These are phyloP conservation scores for Beaufortia kweichowensis DNA, from an alignment of 2,113 vertebrate species.

Conservation along the genomic window DNA sequence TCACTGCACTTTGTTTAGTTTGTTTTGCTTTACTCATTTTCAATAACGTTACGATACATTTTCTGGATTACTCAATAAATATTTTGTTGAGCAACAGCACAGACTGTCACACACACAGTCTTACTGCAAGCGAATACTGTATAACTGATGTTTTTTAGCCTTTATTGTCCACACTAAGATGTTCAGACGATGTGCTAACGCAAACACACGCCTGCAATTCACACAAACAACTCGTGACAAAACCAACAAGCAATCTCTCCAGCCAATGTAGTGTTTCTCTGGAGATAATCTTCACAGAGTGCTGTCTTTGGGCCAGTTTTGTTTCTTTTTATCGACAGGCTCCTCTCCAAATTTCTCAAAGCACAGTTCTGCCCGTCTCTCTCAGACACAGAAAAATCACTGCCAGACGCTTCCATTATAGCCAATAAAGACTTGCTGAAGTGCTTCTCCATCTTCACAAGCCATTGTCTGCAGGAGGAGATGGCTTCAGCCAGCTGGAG, in stretches of 20 bases:
- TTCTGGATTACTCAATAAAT: too few relatives aligned
- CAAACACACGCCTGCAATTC: conserved; percentile 18
- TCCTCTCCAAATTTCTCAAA: conserved; percentile 26
- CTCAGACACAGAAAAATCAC: not conserved
- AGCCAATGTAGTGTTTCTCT: not conserved
- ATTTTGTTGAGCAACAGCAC: conserved; percentile 9
- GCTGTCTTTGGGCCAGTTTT: conserved; percentile 21
- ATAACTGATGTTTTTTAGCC: conserved; percentile 35
- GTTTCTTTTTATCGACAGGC: conserved; percentile 15
- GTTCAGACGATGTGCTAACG: conserved; percentile 32
- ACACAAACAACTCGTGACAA: conserved; percentile 37
- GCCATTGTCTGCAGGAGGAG: conserved; percentile 23
- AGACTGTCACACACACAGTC: not conserved
- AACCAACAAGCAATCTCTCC: conserved; percentile 9
- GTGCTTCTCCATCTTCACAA: conserved; percentile 7
- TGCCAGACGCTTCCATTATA: conserved; percentile 24
- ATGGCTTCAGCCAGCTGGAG: conserved; percentile 11
- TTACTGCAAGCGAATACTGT: conserved; percentile 32
- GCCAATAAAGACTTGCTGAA: conserved; percentile 33
- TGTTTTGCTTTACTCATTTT: too few relatives aligned
- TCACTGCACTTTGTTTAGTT: not conserved
- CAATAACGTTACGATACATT: too few relatives aligned
- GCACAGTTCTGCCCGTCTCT: conserved; percentile 7
- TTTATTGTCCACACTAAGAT: not conserved
- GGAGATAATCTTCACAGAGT: conserved; percentile 11